Conservation (phyloP, 2,888 invertebrate species). For the Oligia latruncula region DNA sequence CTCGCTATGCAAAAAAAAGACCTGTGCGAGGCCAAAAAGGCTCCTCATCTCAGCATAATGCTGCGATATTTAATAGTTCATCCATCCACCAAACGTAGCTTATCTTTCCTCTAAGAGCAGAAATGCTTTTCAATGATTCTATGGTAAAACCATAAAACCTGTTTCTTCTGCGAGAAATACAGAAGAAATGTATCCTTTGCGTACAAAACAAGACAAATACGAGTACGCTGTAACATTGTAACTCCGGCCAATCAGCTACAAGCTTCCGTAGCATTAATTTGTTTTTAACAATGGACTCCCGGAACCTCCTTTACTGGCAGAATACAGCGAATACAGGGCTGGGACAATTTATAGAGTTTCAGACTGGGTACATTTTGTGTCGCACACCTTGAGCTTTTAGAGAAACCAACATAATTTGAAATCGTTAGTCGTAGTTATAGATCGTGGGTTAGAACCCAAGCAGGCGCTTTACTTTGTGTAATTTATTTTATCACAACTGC, state of each 20-base stretch:
- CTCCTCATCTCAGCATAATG: background rate
- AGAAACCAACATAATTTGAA: no score
- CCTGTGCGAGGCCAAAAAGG: background rate
- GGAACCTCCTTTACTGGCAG: constrained; percentile 13
- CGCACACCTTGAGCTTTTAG: no score
- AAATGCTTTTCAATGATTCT: background rate
- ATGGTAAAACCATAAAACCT: background rate
- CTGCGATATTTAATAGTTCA: background rate
- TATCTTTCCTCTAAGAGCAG: background rate
- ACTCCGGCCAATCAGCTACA: constrained; percentile 35
- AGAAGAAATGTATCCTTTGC: background rate
- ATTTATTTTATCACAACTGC: background rate
- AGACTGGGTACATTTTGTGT: background rate
- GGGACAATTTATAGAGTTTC: background rate
- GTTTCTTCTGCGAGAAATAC: background rate
- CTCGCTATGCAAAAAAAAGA: no score
- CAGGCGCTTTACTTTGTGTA: background rate
- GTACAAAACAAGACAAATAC: constrained; percentile 22
- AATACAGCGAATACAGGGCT: background rate
- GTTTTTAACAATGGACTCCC: constrained; percentile 53
- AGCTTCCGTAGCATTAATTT: constrained; percentile 59
- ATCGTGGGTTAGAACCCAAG: no score
- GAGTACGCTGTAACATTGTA: background rate
- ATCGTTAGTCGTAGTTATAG: no score
- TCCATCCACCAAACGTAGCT: background rate